Evolutionary conservation across 2,888 invertebrate genomes (phyloP), one percentile per base, ranked within the genome.

Genomic region (Papilio elwesi): DNA sequence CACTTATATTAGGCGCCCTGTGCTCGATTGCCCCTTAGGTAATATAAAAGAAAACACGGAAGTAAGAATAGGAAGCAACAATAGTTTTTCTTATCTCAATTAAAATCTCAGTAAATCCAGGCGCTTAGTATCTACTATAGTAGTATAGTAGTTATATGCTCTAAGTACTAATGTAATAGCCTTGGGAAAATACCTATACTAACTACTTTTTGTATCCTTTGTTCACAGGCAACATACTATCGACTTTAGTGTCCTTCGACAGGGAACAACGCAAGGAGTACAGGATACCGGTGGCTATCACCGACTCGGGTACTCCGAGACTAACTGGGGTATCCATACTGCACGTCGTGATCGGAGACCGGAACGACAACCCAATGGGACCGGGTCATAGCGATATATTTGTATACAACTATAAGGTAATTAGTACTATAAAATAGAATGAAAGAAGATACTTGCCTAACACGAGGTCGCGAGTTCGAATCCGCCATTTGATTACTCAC

Each of bases 401-500:
- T 84, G 98, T 99, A 2, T 99, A 99, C 89, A 98, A 98, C 85
- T 99, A 98, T 86, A 97, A 96, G 95, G 97, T 96, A 91, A 78
- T 26, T 26, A 26, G 26, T 26, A 26, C 1, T 26, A 26, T 26
- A 4, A 43, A 7, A 62, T 59, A 59, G 12, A 59, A 13, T 43
- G 4, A 59, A 59, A 38, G 13, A 59, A 13, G n/a, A 57, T 7
- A 51, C n/a, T 13, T 16, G 15, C 52, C 8, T 9, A 16, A 53
- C 8, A 53, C 3, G 15, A 43, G 9, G 9, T 43, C 43, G 43
- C 9, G 43, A 6, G 7, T 43, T 43, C 43, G 43, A 4, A 43
- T 43, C 43, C 43, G 43, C 43, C 0, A 43, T 9, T 9, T 9
- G 43, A 43, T 26, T 26, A 26, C 26, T 26, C 26, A 2, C 26